A percentile compares a stretch with the other conserved stretches of the same genome.
Conservation (phyloP, 1,140 invertebrate genomes). For the Drosophila sucinea region DNA sequence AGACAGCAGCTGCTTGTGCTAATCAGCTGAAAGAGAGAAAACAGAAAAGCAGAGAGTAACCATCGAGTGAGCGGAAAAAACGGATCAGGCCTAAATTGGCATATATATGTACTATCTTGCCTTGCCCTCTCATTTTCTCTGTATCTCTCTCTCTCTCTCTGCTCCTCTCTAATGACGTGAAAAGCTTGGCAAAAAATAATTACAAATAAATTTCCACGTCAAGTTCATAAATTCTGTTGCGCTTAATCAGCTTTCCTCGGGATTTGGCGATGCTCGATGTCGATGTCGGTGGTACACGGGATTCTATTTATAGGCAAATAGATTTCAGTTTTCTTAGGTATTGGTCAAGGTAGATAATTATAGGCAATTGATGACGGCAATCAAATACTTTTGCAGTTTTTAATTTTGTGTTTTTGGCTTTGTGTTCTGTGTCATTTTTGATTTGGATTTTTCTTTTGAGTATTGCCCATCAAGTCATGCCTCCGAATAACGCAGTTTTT, state of each 20-base stretch:
- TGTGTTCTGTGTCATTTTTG: slow-evolving; percentile 34
- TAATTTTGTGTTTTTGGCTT: slow-evolving; percentile 24
- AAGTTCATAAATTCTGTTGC: slow-evolving; percentile 68
- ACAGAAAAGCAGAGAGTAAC: slow-evolving; percentile 16
- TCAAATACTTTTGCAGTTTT: slow-evolving; percentile 19
- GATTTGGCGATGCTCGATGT: slow-evolving; percentile 31
- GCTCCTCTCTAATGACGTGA: slow-evolving; percentile 52
- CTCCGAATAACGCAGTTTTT: slow-evolving; percentile 68
- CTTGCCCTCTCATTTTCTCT: background rate
- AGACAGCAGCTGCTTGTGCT: slow-evolving; percentile 43
- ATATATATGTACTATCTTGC: slow-evolving; percentile 30
- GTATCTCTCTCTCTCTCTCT: background rate
- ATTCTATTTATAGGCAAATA: slow-evolving; percentile 50
- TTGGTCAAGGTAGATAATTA: slow-evolving; percentile 77
- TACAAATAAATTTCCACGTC: slow-evolving; percentile 73
- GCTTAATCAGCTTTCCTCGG: slow-evolving; percentile 67
- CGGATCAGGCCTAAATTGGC: slow-evolving; percentile 69
- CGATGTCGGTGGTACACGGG: slow-evolving; percentile 43
- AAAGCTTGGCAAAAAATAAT: slow-evolving; percentile 74
- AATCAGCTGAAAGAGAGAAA: slow-evolving; percentile 61
- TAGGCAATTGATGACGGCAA: slow-evolving; percentile 53
- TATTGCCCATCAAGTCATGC: slow-evolving; percentile 32
- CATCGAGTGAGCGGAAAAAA: background rate
- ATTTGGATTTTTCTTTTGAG: slow-evolving; percentile 24
- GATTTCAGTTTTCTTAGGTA: slow-evolving; percentile 44